phyloP scores from a whole-genome alignment of 2,797 vertebrate species.

The Sebastes taczanowskii region DNA sequence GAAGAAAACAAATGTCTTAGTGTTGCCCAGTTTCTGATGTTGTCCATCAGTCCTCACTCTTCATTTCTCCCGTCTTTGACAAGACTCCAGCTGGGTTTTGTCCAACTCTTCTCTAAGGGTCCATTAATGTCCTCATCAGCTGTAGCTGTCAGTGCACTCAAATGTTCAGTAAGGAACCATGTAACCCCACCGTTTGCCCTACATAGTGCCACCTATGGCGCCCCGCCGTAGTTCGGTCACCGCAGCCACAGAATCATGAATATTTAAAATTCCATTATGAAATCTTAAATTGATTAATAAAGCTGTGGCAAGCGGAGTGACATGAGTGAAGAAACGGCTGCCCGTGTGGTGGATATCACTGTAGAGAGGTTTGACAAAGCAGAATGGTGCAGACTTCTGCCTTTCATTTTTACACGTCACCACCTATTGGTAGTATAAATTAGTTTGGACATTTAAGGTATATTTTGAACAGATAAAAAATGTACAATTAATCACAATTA shows the following conservation, averaged over 20 bases:
- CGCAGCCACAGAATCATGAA: conserved; percentile 39
- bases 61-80: background rate
- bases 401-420: background rate
- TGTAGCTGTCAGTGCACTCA: background rate
- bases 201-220: conserved; percentile 4
- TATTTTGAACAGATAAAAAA: too few species aligned
- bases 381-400: background rate
- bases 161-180: background rate
- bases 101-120: background rate
- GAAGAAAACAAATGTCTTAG: background rate
- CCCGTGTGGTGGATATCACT: background rate
- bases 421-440: background rate
- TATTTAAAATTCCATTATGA: conserved; percentile 67
- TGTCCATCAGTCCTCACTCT: background rate
- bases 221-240: conserved; percentile 12
- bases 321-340: conserved; percentile 1
- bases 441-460: background rate
- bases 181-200: background rate
- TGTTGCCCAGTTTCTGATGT: conserved; percentile 3
- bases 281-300: conserved; percentile 57
- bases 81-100: background rate
- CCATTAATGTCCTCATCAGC: background rate
- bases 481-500: too few species aligned
- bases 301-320: conserved; percentile 22
- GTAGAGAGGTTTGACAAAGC: background rate